Evolutionary conservation across 1,140 invertebrate genomes (phyloP).

Genomic region (Neotoxoptera formosana): DNA sequence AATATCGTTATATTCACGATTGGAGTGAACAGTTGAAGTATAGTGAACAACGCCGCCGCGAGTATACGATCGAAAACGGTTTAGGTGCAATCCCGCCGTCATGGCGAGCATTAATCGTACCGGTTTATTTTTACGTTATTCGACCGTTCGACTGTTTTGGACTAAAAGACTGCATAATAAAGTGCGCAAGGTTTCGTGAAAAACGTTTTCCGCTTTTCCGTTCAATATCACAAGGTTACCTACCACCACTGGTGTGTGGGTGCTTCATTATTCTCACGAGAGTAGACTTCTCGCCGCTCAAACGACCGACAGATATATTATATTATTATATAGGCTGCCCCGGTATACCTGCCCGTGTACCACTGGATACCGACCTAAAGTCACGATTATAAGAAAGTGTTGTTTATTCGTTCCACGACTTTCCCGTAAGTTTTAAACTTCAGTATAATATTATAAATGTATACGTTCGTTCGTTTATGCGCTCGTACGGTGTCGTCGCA

Average conservation of each 20-base stretch:
- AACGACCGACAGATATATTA: not conserved
- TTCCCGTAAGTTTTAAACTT: not conserved
- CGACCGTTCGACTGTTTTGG: not conserved
- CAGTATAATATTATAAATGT: not conserved
- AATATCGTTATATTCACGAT: not conserved
- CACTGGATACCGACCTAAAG: not conserved
- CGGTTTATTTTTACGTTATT: not conserved
- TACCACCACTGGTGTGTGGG: not conserved
- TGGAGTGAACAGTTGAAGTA: not conserved
- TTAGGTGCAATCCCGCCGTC: not conserved
- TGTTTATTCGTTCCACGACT: not conserved
- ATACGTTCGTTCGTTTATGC: not conserved
- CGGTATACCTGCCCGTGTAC: not conserved
- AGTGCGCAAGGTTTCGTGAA: slow-evolving; percentile 19
- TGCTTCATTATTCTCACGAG: not conserved
- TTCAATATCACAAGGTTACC: not conserved
- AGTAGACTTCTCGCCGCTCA: not conserved
- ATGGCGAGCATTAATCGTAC: not conserved
- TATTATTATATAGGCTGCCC: not conserved
- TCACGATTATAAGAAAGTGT: not conserved
- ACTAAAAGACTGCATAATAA: not conserved
- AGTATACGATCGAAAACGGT: not conserved
- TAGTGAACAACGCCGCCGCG: not conserved
- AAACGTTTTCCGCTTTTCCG: not conserved
- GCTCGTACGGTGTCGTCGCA: not conserved